These are phyloP conservation scores for Isaurus tuberculatus DNA, from an alignment of 92 coral and sea anemone genomes.

Conservation along the genomic window DNA sequence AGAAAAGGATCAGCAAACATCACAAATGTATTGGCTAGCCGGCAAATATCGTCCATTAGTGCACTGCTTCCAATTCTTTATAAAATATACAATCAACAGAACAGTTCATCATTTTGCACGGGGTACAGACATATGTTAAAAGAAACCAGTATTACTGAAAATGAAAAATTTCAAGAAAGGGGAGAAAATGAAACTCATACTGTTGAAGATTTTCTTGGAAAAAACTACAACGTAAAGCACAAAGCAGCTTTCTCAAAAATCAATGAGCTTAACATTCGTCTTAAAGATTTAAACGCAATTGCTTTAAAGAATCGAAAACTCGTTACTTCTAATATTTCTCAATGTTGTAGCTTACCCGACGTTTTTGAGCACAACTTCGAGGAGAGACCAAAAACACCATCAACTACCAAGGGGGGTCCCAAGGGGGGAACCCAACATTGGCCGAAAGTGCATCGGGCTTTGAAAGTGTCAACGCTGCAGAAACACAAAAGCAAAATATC, in stretches of 20 bases:
- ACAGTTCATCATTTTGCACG: constrained; percentile 69
- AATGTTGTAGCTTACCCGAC: constrained; percentile 16
- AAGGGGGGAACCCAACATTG: background rate
- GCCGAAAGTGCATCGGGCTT: constrained; percentile 21
- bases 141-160: constrained; percentile 8
- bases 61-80: constrained; percentile 65
- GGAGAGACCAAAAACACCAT: constrained; percentile 6
- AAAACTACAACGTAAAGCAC: constrained; percentile 39
- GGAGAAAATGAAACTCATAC: constrained; percentile 8
- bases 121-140: constrained; percentile 65
- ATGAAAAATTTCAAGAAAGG: background rate
- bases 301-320: constrained; percentile 15
- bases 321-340: background rate
- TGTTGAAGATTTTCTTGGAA: constrained; percentile 19
- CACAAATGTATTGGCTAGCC: constrained; percentile 41
- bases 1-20: constrained; percentile 50
- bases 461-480: constrained; percentile 6
- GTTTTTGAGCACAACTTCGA: background rate
- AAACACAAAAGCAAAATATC: constrained; percentile 3
- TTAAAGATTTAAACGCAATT: constrained; percentile 61
- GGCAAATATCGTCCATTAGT: constrained; percentile 63
- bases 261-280: constrained; percentile 61
- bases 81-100: constrained; percentile 74
- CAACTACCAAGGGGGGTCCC: constrained; percentile 7
- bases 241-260: constrained; percentile 60